Base-by-base conservation (phyloP, 1,140 invertebrate species). In the Pachypeltis micranthus region DNA sequence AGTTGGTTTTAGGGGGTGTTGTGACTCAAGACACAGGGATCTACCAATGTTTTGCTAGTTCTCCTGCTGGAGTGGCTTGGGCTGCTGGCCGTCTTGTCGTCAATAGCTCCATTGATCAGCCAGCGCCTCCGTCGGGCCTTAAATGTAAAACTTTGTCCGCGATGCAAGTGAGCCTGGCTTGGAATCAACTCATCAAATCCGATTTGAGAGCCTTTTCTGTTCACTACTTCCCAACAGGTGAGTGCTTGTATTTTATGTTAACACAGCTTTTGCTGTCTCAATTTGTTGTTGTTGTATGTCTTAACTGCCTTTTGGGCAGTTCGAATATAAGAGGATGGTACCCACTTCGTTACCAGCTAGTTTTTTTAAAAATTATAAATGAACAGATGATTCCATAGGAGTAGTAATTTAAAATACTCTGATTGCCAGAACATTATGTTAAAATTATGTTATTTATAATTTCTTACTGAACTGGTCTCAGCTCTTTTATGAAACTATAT, bases 11-110 rank as follows among this genome's bases (percentile, higher is more conserved):
- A 62, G 78, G 82, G 2, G 83, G 83, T 56, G 81, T 85, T 24
- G 78, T 87, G 28, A 77, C 77, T 19, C 74, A 79, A 12, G 86
- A 88, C 71, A 79, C 83, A 67, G 87, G 85, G 27, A 75, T 88
- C 59, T 90, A 90, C 72, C 86, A 90, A 72, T 90, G 88, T 72
- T 74, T 88, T 19, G 85, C 83, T 2, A 74, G 79, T n/a, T 89
- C 86, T 73, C 72, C 73, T 4, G 80, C 79, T 12, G 86, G 86
- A 34, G 80, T 77, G 70, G 76, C 77, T 64, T 85, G 84, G 78
- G 79, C 80, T 4, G 78, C 79, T 69, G 78, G 77, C 67, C 73
- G 79, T 72, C 72, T 80, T 57, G 72, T 78, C 70, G 79, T 80
- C 14, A 82, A 79, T 64, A 75, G 73, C 58, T 77, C 79, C 51